Evolutionary conservation across 2,797 vertebrate genomes (phyloP).

Genomic region (Gallinago stenura): DNA sequence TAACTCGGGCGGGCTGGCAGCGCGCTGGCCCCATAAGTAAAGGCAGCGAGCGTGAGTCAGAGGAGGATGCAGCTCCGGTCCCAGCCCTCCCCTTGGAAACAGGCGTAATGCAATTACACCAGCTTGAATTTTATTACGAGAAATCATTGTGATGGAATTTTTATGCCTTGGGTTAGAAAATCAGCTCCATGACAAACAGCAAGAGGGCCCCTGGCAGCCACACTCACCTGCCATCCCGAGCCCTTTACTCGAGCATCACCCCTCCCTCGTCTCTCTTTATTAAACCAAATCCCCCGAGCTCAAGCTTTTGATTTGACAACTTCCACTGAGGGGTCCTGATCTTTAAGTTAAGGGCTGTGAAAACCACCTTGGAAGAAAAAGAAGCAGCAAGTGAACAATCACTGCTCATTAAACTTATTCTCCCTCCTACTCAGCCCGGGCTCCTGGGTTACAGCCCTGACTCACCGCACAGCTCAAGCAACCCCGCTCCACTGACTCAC

Average conservation of each 20-base stretch:
- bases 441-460: slow-evolving; percentile 49
- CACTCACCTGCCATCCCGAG: not conserved
- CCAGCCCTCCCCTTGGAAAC: not conserved
- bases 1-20: not conserved
- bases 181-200: not conserved
- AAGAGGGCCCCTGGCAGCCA: not conserved
- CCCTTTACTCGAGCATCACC: not conserved
- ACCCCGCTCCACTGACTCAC: slow-evolving; percentile 38
- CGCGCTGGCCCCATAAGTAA: not conserved
- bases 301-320: accelerated
- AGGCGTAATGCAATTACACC: not conserved
- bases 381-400: slow-evolving; percentile 43
- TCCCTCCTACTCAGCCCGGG: slow-evolving; percentile 52
- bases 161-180: slow-evolving; percentile 8
- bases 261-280: not conserved
- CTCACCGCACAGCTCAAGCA: not conserved
- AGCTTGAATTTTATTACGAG: not conserved
- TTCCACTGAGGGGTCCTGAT: not conserved
- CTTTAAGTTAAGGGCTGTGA: not conserved
- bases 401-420: slow-evolving; percentile 25
- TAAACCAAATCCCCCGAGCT: not conserved
- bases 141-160: slow-evolving; percentile 21
- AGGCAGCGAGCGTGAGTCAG: not conserved
- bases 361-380: not conserved
- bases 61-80: not conserved